Base-by-base conservation (phyloP, 2,888 invertebrate genomes). In the Fabriciana adippe region DNA sequence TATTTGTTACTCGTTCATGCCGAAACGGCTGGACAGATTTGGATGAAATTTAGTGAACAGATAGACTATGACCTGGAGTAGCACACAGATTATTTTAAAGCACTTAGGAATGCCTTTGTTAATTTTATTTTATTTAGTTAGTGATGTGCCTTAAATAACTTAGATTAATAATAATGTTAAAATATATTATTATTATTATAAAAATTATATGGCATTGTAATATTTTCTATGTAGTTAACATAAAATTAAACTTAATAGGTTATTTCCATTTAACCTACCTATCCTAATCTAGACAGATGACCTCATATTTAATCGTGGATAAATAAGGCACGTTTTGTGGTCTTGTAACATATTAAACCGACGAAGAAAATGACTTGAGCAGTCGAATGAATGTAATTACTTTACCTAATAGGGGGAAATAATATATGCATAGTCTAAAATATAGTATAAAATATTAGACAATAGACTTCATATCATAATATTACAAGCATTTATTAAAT, bases 271-370 rank as follows among this genome's bases (percentile, higher is more conserved):
- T 62, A 55, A 21, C 48, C 54, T 54, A 64, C 63, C 48, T 35
- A 56, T 50, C 45, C 57, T 15, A 47, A 64, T 16, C 66, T 54
- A 59, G 57, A 63, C 63, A 16, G 26, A 62, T 63, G 62, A 69
- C 50, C 50, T 66, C 51, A 53, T 11, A 50, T 54, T n/a, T 64
- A 69, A 55, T 69, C 64, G 50, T 45, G 41, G 15, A 51, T 60
- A 50, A 60, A 67, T 64, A 60, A 41, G 51, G 57, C 57, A 63
- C 57, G 69, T 66, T 63, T 26, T 69, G 69, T 50, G 62, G 62
- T 69, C 41, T 57, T 45, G 26, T 41, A 54, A 59, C 50, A 66
- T 68, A 66, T 62, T 62, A 53, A 53, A 13, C 59, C 35, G 15
- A n/a, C 35, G n/a, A 31, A 35, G 21, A 65, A 66, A 55, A 62